phyloP scores from a whole-genome alignment of 2,797 vertebrate species.

The Discoglossus pictus region DNA sequence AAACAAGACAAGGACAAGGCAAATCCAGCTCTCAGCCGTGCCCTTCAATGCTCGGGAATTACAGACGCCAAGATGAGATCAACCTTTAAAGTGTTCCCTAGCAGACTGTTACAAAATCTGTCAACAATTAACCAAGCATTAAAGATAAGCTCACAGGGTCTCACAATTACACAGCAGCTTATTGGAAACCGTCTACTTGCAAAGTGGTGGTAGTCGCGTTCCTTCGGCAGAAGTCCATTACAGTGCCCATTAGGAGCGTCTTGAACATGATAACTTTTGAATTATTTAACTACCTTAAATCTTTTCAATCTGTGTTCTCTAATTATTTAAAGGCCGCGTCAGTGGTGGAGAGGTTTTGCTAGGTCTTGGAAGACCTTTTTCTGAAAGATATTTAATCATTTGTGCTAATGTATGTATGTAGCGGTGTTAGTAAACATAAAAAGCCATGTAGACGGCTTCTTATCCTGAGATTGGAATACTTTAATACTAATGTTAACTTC shows the following conservation, averaged over 20 bases:
- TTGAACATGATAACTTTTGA: conserved; percentile 43
- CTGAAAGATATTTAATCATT: neutral
- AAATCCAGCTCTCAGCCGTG: conserved; percentile 41
- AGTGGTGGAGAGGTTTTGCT: conserved; percentile 14
- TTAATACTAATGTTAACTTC: conserved; percentile 13
- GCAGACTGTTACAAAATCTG: conserved; percentile 47
- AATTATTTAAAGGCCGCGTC: conserved; percentile 36
- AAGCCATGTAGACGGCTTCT: conserved; percentile 10
- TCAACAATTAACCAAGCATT: conserved; percentile 53
- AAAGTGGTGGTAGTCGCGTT: conserved; percentile 29
- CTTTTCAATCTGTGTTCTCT: conserved; percentile 35
- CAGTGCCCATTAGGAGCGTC: conserved; percentile 27
- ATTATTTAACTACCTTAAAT: conserved; percentile 47
- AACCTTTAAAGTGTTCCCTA: conserved; percentile 43
- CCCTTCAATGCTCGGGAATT: conserved; percentile 47
- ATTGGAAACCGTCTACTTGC: conserved; percentile 43
- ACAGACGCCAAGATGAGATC: conserved; percentile 47
- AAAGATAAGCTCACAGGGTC: conserved; percentile 46
- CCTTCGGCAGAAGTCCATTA: conserved; percentile 38
- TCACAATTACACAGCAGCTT: conserved; percentile 44
- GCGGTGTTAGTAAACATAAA: conserved; percentile 3
- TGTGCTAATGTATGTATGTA: conserved; percentile 2
- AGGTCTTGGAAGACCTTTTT: conserved; percentile 3
- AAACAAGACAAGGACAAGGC: conserved; percentile 47
- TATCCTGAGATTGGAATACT: neutral